Base-by-base conservation (phyloP, 2,113 vertebrate genomes). In the Pluvialis apricaria region DNA sequence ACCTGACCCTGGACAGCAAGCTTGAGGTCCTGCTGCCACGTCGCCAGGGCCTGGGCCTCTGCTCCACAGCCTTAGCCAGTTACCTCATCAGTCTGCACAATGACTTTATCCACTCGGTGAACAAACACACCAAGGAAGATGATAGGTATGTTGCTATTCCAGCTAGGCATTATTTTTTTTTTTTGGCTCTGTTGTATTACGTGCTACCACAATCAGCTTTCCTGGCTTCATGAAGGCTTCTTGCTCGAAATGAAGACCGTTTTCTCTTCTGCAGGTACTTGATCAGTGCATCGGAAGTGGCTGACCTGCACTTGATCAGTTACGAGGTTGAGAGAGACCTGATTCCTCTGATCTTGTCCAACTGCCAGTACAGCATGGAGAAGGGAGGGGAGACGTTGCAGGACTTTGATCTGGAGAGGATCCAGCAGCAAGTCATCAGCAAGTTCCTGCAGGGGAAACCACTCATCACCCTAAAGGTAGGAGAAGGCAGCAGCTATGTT, bases 31-130 rank as follows among this genome's bases (percentile, higher is more conserved):
- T 99, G 49, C 96, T 99, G 86, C 99, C 99, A 1, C 98, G 98
- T 21, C 98, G 99, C n/a, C 98, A 92, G 42, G 99, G 99, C 38
- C 97, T 97, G 44, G 99, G 99, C 25, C 98, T 99, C 88, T 99
- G 99, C 82, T 98, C 99, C 51, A 99, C 99, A 0, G 99, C 99
- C 11, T 97, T 99, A 0, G 97, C 98, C 97, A 99, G 99, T 96
- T 99, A 99, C 93, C 98, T 99, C 86, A 99, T 99, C 15, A 88
- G 92, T 38, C 97, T 99, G 77, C 99, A 99, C 98, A 99, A 99
- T 21, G 94, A 98, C 40, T 92, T 99, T 5, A 68, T 99, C 83
- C 97, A 98, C 91, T 94, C 97, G 0, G 97, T 98, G 90, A 98
- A 98, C 40, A 98, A 97, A 71, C 97, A 98, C 96, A 98, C 81